Evolutionary conservation across 2,113 vertebrate genomes (phyloP).

Genomic region (Dryoscopus gambensis): DNA sequence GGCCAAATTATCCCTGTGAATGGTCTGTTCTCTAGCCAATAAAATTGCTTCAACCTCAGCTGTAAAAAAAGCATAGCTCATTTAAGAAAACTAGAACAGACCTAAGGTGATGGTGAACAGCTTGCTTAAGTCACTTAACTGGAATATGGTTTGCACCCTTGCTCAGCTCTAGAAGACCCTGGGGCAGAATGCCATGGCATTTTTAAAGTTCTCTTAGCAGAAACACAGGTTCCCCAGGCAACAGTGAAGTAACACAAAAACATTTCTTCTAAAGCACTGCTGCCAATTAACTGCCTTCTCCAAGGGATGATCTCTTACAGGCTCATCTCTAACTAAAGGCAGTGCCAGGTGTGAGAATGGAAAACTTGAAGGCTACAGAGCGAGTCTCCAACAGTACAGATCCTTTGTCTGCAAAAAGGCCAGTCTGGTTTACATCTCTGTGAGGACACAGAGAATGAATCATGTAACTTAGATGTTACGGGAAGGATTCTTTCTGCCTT

Average conservation of each 20-base stretch:
- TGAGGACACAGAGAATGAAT: not conserved
- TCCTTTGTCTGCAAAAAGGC: not conserved
- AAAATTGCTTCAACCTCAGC: not conserved
- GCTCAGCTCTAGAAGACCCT: not conserved
- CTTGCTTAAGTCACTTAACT: not conserved
- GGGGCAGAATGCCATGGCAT: not conserved
- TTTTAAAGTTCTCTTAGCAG: not conserved
- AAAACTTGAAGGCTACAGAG: not conserved
- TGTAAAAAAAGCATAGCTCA: not conserved
- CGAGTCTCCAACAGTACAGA: not conserved
- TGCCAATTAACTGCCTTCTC: not conserved
- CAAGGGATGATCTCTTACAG: not conserved
- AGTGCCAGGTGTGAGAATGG: not conserved
- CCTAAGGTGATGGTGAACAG: not conserved
- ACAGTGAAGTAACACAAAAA: not conserved
- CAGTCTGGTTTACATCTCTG: not conserved
- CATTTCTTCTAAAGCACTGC: not conserved
- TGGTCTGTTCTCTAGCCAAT: not conserved
- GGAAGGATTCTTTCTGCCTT: not conserved
- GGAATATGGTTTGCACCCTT: not conserved
- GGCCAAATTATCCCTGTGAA: not conserved
- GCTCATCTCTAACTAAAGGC: not conserved
- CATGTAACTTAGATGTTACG: not conserved
- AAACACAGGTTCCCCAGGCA: not conserved
- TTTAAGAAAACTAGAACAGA: not conserved